Percentiles rank a stretch among this genome's conserved stretches.
Evolutionary conservation across 2,113 vertebrate species (phyloP).

Genomic region (Gorilla gorilla): DNA sequence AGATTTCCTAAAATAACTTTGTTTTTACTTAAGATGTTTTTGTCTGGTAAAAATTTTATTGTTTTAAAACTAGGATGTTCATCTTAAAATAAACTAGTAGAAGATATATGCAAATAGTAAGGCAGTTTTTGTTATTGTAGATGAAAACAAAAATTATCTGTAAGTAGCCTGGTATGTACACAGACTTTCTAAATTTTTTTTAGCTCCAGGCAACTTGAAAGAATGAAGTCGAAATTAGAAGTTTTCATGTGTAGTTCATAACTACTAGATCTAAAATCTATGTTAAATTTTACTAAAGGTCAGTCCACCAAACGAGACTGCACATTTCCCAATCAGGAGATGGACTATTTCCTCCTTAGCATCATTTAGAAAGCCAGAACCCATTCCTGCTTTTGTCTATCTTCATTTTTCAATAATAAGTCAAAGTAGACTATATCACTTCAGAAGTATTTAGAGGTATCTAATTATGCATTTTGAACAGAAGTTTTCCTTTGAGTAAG

Average conservation of each 20-base stretch:
- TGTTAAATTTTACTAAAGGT: neutral
- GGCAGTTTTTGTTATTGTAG: neutral
- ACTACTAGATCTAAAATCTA: neutral
- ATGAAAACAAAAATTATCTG: neutral
- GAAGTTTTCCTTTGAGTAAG: neutral
- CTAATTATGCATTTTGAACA: neutral
- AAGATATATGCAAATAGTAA: neutral
- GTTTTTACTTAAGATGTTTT: neutral
- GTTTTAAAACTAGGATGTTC: neutral
- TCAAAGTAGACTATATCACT: neutral
- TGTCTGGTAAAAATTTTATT: neutral
- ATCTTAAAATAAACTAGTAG: neutral
- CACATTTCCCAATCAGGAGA: neutral
- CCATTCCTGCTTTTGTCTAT: neutral
- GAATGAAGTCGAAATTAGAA: neutral
- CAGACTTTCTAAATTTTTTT: neutral
- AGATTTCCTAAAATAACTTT: neutral
- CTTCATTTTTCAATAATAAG: neutral
- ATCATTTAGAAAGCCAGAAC: neutral
- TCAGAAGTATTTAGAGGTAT: neutral
- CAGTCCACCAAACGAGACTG: neutral
- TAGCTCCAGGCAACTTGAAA: neutral
- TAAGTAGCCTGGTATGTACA: neutral
- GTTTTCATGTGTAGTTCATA: neutral
- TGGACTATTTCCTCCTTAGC: neutral